Percentiles rank a stretch among this genome's conserved stretches.
Evolutionary conservation across 2,113 vertebrate species (phyloP).

Genomic region (Coreoperca whiteheadi): DNA sequence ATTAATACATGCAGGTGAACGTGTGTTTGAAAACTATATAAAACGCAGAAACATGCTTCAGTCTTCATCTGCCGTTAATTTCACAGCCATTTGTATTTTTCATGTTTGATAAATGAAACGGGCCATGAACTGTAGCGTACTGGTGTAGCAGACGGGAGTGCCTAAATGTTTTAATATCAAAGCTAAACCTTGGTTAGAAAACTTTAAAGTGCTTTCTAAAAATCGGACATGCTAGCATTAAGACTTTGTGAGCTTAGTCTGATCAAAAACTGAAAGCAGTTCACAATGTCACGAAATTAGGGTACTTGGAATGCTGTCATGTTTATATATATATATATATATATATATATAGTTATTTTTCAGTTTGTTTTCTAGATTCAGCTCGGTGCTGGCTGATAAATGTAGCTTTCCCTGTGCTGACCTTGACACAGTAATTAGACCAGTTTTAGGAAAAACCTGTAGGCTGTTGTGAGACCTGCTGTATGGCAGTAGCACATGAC

Average conservation of each 20-base stretch:
- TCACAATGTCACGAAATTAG: constrained; percentile 62
- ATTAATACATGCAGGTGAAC: constrained; percentile 72
- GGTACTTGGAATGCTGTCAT: constrained; percentile 67
- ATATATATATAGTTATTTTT: constrained; percentile 25
- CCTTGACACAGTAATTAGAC: constrained; percentile 37
- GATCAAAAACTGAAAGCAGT: constrained; percentile 50
- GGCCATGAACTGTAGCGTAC: constrained; percentile 55
- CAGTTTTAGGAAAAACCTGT: constrained; percentile 36
- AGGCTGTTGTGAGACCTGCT: constrained; percentile 58
- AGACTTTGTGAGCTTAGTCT: constrained; percentile 49
- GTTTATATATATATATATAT: no score
- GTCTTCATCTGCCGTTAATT: constrained; percentile 44
- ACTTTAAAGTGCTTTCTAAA: constrained; percentile 64
- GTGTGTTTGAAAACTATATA: constrained; percentile 71
- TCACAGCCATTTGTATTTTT: constrained; percentile 54
- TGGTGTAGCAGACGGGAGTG: constrained; percentile 70
- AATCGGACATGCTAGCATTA: constrained; percentile 48
- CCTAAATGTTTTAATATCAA: constrained; percentile 58
- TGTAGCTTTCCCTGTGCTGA: constrained; percentile 59
- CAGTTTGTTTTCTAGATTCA: constrained; percentile 42
- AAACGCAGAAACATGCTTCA: constrained; percentile 55
- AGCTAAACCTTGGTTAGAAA: constrained; percentile 57
- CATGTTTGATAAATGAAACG: constrained; percentile 40
- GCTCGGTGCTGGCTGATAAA: constrained; percentile 43
- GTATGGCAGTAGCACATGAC: constrained; percentile 62